phyloP scores from a whole-genome alignment of 1,140 invertebrate genomes.

The Sminthurinus signatus region DNA sequence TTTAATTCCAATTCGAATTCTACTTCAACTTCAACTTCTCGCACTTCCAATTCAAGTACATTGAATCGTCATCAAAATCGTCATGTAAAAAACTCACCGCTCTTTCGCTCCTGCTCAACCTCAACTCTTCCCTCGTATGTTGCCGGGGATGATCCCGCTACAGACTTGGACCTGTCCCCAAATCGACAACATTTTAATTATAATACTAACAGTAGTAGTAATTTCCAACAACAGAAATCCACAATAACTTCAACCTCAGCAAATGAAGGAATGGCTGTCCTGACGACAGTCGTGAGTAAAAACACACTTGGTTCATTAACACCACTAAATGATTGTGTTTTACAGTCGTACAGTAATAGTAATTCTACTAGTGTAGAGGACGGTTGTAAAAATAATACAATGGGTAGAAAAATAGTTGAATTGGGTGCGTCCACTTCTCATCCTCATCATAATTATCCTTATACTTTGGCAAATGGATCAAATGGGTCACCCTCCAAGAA shows the following conservation, averaged over 20 bases:
- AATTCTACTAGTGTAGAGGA: too few species aligned
- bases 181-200: not conserved
- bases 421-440: not conserved
- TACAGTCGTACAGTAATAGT: too few species aligned
- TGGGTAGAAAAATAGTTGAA: too few species aligned
- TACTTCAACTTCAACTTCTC: not conserved
- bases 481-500: slow-evolving; percentile 28
- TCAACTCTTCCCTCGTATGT: slow-evolving; percentile 37
- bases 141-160: slow-evolving; percentile 39
- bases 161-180: slow-evolving; percentile 34
- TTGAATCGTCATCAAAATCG: not conserved
- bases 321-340: not conserved
- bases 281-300: not conserved
- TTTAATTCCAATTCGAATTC: too few species aligned
- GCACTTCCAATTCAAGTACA: too few species aligned
- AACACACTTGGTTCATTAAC: too few species aligned
- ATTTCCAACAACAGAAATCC: not conserved
- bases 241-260: too few species aligned
- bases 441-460: too few species aligned
- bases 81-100: slow-evolving; percentile 30
- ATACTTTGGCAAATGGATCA: not conserved
- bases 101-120: slow-evolving; percentile 38
- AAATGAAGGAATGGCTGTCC: not conserved
- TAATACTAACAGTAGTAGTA: slow-evolving; percentile 7
- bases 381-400: too few species aligned